Conservation (phyloP, 1,140 invertebrate species). For the Cydia amplana region DNA sequence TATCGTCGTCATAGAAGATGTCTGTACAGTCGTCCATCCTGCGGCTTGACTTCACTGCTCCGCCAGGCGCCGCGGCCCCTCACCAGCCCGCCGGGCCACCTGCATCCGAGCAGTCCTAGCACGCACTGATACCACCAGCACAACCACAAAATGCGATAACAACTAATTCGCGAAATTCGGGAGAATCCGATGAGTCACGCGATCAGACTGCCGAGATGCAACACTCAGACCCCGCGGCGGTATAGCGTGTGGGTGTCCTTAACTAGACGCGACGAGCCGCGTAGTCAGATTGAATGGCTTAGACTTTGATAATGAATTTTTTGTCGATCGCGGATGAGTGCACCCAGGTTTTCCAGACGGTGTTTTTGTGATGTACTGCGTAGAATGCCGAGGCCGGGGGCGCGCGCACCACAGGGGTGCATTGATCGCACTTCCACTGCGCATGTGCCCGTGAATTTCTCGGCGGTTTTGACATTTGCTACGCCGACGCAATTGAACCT, state of each 20-base stretch:
- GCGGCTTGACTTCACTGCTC: constrained; percentile 60
- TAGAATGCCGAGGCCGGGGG: constrained; percentile 63
- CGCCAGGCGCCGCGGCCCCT: constrained; percentile 54
- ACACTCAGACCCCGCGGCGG: constrained; percentile 44
- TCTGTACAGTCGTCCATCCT: constrained; percentile 72
- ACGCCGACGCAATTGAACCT: constrained; percentile 42
- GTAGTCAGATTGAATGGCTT: constrained; percentile 39
- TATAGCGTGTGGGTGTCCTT: constrained; percentile 58
- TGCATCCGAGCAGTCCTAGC: constrained; percentile 69
- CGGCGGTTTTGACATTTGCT: constrained; percentile 70
- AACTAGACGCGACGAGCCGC: constrained; percentile 43
- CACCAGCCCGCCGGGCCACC: constrained; percentile 53
- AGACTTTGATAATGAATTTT: constrained; percentile 55
- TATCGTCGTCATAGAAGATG: constrained; percentile 75
- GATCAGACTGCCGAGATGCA: constrained; percentile 48
- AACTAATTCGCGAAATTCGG: constrained; percentile 55
- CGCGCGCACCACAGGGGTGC: constrained; percentile 71
- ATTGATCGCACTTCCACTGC: constrained; percentile 71
- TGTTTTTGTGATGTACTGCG: constrained; percentile 74
- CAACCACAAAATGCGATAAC: constrained; percentile 48
- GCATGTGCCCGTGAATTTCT: constrained; percentile 65
- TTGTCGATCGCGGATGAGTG: constrained; percentile 54
- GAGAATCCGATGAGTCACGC: constrained; percentile 74
- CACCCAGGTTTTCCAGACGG: constrained; percentile 55
- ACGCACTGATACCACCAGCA: constrained; percentile 54